Percentiles rank a stretch among this genome's conserved stretches.
phyloP scores from a whole-genome alignment of 2,797 vertebrate species.

The Capromys pilorides region DNA sequence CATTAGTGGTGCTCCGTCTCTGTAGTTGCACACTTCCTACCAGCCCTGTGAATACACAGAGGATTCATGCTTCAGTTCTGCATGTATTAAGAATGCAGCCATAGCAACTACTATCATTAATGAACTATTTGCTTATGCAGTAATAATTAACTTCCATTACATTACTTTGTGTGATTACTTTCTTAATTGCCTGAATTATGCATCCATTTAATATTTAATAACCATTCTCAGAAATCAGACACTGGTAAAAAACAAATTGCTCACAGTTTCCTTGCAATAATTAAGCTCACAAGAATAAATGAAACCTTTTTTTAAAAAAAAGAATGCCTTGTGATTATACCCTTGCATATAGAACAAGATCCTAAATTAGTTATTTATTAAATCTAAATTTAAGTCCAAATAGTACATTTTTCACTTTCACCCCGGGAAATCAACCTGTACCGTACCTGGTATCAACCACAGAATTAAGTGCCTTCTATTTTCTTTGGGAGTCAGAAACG shows the following conservation, averaged over 20 bases:
- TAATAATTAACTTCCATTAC: constrained; percentile 99
- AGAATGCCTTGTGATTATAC: constrained; percentile 98
- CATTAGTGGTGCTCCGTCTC: constrained; percentile 85
- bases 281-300: constrained; percentile 99
- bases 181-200: constrained; percentile 99
- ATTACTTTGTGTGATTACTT: constrained; percentile 99
- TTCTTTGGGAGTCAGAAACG: constrained; percentile 85
- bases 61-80: constrained; percentile 94
- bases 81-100: constrained; percentile 99
- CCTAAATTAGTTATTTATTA: constrained; percentile 99
- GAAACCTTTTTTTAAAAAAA: constrained; percentile 96
- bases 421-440: constrained; percentile 97
- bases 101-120: constrained; percentile 99
- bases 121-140: constrained; percentile 99
- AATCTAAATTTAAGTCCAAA: constrained; percentile 96
- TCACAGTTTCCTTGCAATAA: constrained; percentile 98
- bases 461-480: constrained; percentile 88
- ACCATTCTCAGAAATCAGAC: constrained; percentile 99
- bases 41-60: constrained; percentile 92
- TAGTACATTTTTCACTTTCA: constrained; percentile 93
- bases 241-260: constrained; percentile 99
- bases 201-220: constrained; percentile 99
- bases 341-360: constrained; percentile 94
- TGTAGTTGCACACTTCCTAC: constrained; percentile 90
- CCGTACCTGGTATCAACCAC: constrained; percentile 87